Conservation (phyloP, 1,140 invertebrate genomes). For the Pachypsylla venusta region DNA sequence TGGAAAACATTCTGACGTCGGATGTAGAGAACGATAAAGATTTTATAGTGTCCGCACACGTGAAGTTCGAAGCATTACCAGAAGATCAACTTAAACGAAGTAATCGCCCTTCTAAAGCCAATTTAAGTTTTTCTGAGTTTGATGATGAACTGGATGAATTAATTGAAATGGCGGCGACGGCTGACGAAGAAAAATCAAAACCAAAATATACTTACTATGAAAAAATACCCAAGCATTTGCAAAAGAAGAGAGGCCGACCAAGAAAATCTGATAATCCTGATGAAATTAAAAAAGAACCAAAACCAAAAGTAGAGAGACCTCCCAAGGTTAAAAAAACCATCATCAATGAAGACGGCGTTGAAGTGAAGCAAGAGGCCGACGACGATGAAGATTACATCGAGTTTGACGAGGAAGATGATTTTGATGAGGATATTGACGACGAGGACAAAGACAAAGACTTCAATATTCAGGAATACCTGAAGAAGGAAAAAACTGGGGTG, state of each 20-base stretch:
- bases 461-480: background rate
- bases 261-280: background rate
- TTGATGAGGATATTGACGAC: constrained; percentile 2
- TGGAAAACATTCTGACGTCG: background rate
- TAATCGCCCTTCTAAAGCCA: background rate
- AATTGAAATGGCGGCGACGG: constrained; percentile 1
- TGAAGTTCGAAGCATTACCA: background rate
- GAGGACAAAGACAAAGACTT: constrained; percentile 4
- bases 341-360: background rate
- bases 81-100: constrained; percentile 9
- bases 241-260: constrained; percentile 1
- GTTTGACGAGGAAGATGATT: constrained; percentile 5
- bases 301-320: constrained; percentile 1
- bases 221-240: constrained; percentile 6
- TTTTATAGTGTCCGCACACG: constrained; percentile 1
- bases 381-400: constrained; percentile 2
- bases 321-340: constrained; percentile 7
- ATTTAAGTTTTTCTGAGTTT: constrained; percentile 1
- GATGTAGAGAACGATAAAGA: background rate
- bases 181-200: background rate
- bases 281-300: background rate
- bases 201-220: constrained; percentile 6
- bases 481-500: background rate
- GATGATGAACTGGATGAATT: constrained; percentile 1
- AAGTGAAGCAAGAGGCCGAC: background rate